phyloP scores from a whole-genome alignment of 2,888 invertebrate genomes.

The Catocala sponsa region DNA sequence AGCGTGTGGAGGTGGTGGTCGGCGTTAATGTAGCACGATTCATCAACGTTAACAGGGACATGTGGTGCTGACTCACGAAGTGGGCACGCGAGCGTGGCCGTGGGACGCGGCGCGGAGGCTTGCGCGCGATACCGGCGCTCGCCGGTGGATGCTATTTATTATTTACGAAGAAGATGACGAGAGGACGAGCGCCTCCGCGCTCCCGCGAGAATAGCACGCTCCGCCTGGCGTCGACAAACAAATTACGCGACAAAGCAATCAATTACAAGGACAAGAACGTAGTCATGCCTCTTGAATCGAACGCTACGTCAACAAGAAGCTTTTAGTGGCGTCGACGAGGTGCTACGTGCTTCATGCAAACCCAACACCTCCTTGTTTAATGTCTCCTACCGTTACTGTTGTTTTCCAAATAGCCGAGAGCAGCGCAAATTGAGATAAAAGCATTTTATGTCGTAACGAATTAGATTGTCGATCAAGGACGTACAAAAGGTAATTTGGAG shows the following conservation, averaged over 20 bases:
- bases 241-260: constrained; percentile 88
- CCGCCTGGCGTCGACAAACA: constrained; percentile 79
- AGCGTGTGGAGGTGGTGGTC: constrained; percentile 17
- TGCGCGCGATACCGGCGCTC: constrained; percentile 23
- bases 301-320: constrained; percentile 87
- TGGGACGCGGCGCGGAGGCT: constrained; percentile 15
- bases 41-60: constrained; percentile 61
- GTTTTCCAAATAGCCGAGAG: constrained; percentile 64
- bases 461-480: constrained; percentile 78
- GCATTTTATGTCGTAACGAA: constrained; percentile 73
- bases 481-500: constrained; percentile 81
- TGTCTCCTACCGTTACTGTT: constrained; percentile 65
- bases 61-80: constrained; percentile 70
- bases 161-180: constrained; percentile 81
- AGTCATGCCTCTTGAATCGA: constrained; percentile 81
- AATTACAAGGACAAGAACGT: constrained; percentile 85
- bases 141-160: constrained; percentile 73
- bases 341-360: constrained; percentile 73
- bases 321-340: constrained; percentile 79
- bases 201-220: constrained; percentile 78
- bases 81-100: constrained; percentile 27
- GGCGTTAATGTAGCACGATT: constrained; percentile 56
- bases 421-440: constrained; percentile 67
- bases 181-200: constrained; percentile 68
- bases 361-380: constrained; percentile 67